Evolutionary conservation across 2,113 vertebrate genomes (phyloP).

Genomic region (Seriola quinqueradiata): DNA sequence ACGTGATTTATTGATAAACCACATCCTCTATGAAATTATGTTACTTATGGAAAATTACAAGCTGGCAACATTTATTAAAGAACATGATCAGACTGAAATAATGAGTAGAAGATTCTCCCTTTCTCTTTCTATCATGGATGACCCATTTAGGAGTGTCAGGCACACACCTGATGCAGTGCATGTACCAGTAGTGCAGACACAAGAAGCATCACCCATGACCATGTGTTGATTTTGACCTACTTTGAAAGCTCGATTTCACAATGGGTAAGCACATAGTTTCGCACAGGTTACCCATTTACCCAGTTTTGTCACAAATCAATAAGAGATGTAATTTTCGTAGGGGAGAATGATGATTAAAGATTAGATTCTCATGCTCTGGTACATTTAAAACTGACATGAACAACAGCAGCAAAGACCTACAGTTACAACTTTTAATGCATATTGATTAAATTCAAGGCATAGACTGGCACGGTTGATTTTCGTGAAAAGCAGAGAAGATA

Average conservation of each 20-base stretch:
- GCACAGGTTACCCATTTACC: neutral
- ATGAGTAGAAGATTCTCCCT: neutral
- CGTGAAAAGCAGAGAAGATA: slow-evolving; percentile 24
- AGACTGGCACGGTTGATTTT: slow-evolving; percentile 25
- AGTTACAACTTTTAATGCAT: neutral
- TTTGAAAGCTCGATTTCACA: slow-evolving; percentile 45
- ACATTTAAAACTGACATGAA: neutral
- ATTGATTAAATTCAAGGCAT: neutral
- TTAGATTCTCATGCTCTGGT: neutral
- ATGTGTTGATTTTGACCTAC: slow-evolving; percentile 30
- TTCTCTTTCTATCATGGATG: slow-evolving; percentile 25
- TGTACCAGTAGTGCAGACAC: slow-evolving; percentile 5
- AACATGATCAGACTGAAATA: neutral
- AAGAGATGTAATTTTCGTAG: neutral
- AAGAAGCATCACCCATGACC: slow-evolving; percentile 21
- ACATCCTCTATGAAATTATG: neutral
- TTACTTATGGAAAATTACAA: slow-evolving; percentile 33
- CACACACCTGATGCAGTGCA: neutral
- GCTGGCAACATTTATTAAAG: slow-evolving; percentile 16
- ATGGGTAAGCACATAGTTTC: neutral
- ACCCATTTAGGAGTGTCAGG: slow-evolving; percentile 33
- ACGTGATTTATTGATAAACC: slow-evolving; percentile 13
- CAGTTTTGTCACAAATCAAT: slow-evolving; percentile 7
- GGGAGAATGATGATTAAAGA: neutral
- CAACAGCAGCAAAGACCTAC: neutral